Percentiles rank a stretch among this genome's conserved stretches.
Conservation (phyloP, 2,113 vertebrate genomes). For the Myiagra hebetior region DNA sequence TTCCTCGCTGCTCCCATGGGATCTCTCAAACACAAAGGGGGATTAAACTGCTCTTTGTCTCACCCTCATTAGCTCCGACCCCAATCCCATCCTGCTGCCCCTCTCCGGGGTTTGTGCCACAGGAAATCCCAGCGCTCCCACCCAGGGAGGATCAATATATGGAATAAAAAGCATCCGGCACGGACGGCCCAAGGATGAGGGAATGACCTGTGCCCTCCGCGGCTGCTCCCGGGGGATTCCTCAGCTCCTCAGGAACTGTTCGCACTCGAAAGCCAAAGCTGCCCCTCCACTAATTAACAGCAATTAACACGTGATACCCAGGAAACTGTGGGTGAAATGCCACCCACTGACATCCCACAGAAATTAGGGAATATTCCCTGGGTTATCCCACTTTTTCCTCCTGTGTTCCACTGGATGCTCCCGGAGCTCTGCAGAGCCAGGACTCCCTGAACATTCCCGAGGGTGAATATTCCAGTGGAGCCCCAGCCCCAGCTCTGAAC, state of each 20-base stretch:
- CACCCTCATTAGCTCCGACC: neutral
- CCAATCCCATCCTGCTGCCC: neutral
- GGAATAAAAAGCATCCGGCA: accelerated
- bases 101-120: neutral
- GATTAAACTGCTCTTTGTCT: neutral
- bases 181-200: too few species aligned
- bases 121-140: neutral
- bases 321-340: accelerated
- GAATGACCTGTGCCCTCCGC: accelerated
- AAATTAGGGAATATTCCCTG: accelerated
- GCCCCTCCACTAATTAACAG: neutral
- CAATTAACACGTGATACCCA: accelerated
- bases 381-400: too few species aligned
- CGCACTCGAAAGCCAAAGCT: neutral
- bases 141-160: accelerated
- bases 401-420: accelerated
- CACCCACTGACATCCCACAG: accelerated
- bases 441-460: neutral
- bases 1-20: neutral
- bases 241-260: neutral
- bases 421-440: neutral
- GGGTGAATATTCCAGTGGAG: accelerated
- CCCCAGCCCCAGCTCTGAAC: neutral
- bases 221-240: neutral
- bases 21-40: neutral